Conservation (phyloP, 2,888 invertebrate genomes). For the Campoplex nolae region DNA sequence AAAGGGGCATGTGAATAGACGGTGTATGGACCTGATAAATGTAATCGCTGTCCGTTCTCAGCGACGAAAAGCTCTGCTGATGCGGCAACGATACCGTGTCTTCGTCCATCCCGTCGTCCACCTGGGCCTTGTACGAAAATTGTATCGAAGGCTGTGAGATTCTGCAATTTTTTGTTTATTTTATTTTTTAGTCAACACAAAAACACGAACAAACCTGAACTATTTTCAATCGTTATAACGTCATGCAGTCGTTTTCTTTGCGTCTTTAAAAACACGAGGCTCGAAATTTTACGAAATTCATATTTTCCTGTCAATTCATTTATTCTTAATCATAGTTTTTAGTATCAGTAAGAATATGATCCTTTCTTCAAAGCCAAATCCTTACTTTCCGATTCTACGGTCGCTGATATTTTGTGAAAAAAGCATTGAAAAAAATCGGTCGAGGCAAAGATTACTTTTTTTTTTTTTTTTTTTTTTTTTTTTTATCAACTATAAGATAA, state of each 20-base stretch:
- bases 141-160: constrained; percentile 90
- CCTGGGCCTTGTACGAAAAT: constrained; percentile 93
- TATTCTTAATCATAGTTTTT: background rate
- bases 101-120: constrained; percentile 91
- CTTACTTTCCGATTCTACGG: no score
- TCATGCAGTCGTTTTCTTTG: no score
- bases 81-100: constrained; percentile 91
- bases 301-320: background rate
- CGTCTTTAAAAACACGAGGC: no score
- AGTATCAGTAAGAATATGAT: no score
- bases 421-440: no score
- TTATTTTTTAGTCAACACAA: background rate
- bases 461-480: no score
- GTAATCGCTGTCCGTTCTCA: constrained; percentile 91
- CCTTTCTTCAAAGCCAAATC: no score
- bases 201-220: background rate
- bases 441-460: no score
- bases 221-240: background rate
- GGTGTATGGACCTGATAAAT: constrained; percentile 89
- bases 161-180: constrained; percentile 83
- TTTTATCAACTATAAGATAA: no score
- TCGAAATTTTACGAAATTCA: background rate
- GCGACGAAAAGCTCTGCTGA: constrained; percentile 90
- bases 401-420: no score
- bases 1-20: constrained; percentile 82